Evolutionary conservation across 1,140 invertebrate genomes (phyloP), one percentile per base, ranked within the genome.

Genomic region (Babylonia areolata): DNA sequence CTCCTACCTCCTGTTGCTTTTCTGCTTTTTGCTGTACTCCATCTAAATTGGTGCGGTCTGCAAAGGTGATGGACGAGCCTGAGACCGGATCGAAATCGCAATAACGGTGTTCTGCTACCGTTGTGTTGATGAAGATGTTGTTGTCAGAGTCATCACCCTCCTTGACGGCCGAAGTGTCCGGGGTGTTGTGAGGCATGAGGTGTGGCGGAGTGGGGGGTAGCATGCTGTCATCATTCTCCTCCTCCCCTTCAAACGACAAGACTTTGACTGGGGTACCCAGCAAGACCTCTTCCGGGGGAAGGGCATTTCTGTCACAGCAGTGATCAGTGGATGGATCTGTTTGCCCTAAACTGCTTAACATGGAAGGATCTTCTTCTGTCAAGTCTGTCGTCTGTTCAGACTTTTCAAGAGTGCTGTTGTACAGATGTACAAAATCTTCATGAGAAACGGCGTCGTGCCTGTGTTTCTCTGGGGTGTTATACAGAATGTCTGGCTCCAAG

Each of bases 111-210:
- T 40, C 75, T 3, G 75, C 75, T 77, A 11, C 28, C 3, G 37
- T 23, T 15, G 33, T 28, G 75, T 77, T 77, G 75, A 77, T 40
- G 75, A 77, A 40, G 23, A 77, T 77, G 35, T 77, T 37, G 3
- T 40, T 37, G 17, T 77, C 75, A 35, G 31, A 35, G 75, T 77
- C 35, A 37, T 77, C 75, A 23, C 17, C 46, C 9, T 35, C 71
- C 6, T 40, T 17, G 23, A 28, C 15, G 23, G 23, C 35, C 2
- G 75, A 77, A 37, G 15, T 77, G 17, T 77, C 75, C 20, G 75
- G 75, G 1, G 75, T 77, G 75, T 77, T 77, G 75, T 77, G 40
- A 37, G 75, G 75, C 33, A 77, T 77, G 35, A 15, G 15, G 6
- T 40, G 75, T 12, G 33, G 37, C 6, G 75, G 75, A 0, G 75